Base-by-base conservation (phyloP, 2,888 invertebrate species). In the Lordiphosa andalusiaca region DNA sequence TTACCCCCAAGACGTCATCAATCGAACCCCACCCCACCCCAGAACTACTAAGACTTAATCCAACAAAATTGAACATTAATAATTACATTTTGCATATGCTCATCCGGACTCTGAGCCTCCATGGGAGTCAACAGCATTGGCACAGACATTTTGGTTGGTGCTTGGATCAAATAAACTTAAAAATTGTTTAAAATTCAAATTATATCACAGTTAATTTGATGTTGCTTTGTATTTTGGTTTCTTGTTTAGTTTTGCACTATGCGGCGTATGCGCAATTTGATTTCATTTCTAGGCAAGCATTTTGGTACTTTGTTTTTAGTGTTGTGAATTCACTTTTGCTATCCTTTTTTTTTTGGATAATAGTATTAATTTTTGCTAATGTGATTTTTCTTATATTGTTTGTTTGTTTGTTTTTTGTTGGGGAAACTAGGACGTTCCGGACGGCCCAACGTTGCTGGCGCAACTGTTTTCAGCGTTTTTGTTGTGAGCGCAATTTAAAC, bases 21-120 rank as follows among this genome's bases (percentile, higher is more conserved):
- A 23, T 23, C 1, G 25, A 25, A 25, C 25, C 25, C 25, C 25
- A 25, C 6, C 25, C 38, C 12, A 36, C n/a, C 35, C 7, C 13
- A 30, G 44, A n/a, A 16, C 16, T 16, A 16, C 16, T n/a, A n/a
- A n/a, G n/a, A n/a, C n/a, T 16, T 16, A 16, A 16, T 16, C 16
- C 16, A 16, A 1, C 16, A 16, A 1, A 16, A 16, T 16, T 19
- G 12, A 21, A 13, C 30, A 30, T 39, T 21, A 37, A 42, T 73
- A 80, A 44, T 87, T 88, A 88, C 88, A 73, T 77, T 83, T 74
- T 87, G 71, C 53, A 73, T 82, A 64, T 86, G 84, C 44, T 88
- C 86, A 46, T 88, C 87, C 69, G 77, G 52, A 47, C 67, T 55
- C 42, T 69, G 73, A 16, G 83, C 53, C 53, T 87, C 86, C 73